These are phyloP conservation scores for Megalops cyprinoides DNA, from an alignment of 2,797 vertebrate species.

Conservation along the genomic window DNA sequence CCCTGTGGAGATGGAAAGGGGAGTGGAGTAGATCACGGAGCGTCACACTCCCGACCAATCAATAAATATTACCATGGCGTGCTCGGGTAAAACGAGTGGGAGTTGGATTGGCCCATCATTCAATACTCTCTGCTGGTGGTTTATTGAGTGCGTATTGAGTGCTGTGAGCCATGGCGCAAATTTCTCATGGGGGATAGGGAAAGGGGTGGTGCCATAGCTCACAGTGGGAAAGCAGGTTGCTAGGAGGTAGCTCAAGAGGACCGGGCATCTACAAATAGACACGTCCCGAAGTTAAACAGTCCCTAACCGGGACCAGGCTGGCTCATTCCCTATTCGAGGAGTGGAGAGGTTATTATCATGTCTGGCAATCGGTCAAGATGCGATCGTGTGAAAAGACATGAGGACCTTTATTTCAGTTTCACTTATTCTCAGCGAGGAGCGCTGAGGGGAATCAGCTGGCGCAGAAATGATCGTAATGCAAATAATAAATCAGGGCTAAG, in stretches of 20 bases:
- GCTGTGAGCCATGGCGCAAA: not conserved
- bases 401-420: conserved; percentile 1
- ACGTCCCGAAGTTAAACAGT: conserved; percentile 5
- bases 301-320: not conserved
- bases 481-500: conserved; percentile 4
- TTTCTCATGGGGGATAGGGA: not conserved
- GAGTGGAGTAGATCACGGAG: conserved; percentile 4
- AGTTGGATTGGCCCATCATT: not conserved
- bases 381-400: conserved; percentile 21
- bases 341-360: conserved; percentile 10
- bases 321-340: conserved; percentile 13
- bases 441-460: not conserved
- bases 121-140: conserved; percentile 11
- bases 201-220: not conserved
- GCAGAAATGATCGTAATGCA: conserved; percentile 10
- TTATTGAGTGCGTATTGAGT: conserved; percentile 4
- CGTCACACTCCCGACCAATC: not conserved
- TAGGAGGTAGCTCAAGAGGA: not conserved
- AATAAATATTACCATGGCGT: conserved; percentile 10
- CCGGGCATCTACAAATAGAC: conserved; percentile 19
- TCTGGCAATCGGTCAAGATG: conserved; percentile 28
- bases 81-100: not conserved
- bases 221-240: conserved; percentile 7
- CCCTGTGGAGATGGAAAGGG: not conserved
- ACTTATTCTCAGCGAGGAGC: conserved; percentile 19